These are phyloP conservation scores for Callithrix jacchus DNA, from an alignment of 2,113 vertebrate species.

Conservation along the genomic window DNA sequence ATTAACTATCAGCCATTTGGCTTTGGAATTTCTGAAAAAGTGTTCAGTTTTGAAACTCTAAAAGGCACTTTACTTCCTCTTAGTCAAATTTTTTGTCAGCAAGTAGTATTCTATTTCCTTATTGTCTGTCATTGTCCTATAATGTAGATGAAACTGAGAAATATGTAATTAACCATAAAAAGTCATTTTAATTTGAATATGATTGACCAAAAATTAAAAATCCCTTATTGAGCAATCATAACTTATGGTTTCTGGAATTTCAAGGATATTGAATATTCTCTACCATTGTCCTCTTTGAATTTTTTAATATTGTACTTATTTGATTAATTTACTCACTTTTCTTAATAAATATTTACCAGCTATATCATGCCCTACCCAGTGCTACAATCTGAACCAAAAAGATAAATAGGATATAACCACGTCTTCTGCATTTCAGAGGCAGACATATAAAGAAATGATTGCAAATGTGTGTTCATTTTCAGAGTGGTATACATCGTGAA, in stretches of 20 bases:
- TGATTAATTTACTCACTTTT: not conserved
- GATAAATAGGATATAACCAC: not conserved
- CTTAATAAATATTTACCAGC: not conserved
- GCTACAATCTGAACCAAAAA: not conserved
- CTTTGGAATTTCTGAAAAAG: not conserved
- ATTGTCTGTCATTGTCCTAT: not conserved
- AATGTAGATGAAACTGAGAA: not conserved
- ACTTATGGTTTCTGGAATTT: not conserved
- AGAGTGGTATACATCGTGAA: not conserved
- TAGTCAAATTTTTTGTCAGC: not conserved
- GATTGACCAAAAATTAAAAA: not conserved
- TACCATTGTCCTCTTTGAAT: not conserved
- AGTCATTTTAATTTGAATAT: not conserved
- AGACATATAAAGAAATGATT: not conserved
- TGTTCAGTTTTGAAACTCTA: not conserved
- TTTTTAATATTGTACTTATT: not conserved
- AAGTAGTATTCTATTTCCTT: not conserved
- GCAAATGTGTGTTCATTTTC: not conserved
- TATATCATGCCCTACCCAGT: not conserved
- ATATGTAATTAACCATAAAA: not conserved
- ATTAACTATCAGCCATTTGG: not conserved
- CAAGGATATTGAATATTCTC: not conserved
- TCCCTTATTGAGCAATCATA: not conserved
- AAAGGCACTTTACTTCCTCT: not conserved
- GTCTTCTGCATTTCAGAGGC: not conserved